Conservation (phyloP, 2,888 invertebrate species). For the Zonitis immaculata region DNA sequence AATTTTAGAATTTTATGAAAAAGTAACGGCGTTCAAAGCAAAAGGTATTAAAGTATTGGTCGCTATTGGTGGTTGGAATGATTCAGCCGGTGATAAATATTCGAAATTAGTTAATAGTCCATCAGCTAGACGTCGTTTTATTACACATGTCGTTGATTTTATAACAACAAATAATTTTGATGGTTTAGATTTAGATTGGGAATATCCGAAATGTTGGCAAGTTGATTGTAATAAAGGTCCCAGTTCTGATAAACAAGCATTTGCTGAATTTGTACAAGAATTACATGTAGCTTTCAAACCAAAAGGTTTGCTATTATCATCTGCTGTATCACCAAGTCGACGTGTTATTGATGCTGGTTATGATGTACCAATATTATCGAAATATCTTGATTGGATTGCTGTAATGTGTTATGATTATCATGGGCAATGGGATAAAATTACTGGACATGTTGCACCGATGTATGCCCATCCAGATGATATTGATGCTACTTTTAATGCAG, state of each 20-base stretch:
- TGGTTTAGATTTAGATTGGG: slow-evolving; percentile 91
- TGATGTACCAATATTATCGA: slow-evolving; percentile 69
- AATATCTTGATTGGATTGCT: slow-evolving; percentile 82
- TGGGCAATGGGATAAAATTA: slow-evolving; percentile 87
- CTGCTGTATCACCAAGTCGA: slow-evolving; percentile 82
- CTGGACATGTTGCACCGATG: slow-evolving; percentile 87
- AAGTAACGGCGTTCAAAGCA: slow-evolving; percentile 68
- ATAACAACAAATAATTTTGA: slow-evolving; percentile 78
- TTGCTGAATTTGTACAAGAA: slow-evolving; percentile 70
- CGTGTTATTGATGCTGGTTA: slow-evolving; percentile 81
- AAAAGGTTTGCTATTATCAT: slow-evolving; percentile 67
- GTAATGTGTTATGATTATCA: slow-evolving; percentile 91
- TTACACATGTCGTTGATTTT: slow-evolving; percentile 70
- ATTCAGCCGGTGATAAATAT: slow-evolving; percentile 87
- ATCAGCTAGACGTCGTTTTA: slow-evolving; percentile 65
- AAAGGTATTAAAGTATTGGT: slow-evolving; percentile 76
- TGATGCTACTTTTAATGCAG: slow-evolving; percentile 73
- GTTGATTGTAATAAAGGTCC: slow-evolving; percentile 80
- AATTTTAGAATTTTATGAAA: slow-evolving; percentile 74
- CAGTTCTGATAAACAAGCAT: slow-evolving; percentile 73
- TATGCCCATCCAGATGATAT: slow-evolving; percentile 69
- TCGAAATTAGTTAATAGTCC: slow-evolving; percentile 74
- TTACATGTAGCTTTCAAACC: slow-evolving; percentile 66
- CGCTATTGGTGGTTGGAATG: slow-evolving; percentile 94
- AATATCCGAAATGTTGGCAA: slow-evolving; percentile 92